These are phyloP conservation scores for Columba livia DNA, from an alignment of 2,113 vertebrate genomes.

Conservation along the genomic window DNA sequence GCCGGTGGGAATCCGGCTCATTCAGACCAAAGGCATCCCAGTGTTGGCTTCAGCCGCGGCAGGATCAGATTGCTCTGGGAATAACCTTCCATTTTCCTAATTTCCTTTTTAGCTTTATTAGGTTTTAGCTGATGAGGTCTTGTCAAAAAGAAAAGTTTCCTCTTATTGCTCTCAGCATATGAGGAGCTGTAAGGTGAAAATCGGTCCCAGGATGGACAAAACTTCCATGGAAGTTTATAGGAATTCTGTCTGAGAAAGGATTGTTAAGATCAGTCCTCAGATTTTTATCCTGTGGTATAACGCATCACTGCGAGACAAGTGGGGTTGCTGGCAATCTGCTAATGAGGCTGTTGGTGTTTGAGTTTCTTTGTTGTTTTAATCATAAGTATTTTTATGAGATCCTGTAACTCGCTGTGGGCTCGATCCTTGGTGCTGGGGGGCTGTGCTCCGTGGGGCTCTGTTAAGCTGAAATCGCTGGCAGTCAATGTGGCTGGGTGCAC, in stretches of 20 bases:
- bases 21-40: not conserved
- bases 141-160: slow-evolving; percentile 71
- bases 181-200: slow-evolving; percentile 48
- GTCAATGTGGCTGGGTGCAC: not conserved
- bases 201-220: not conserved
- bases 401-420: not conserved
- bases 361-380: not conserved
- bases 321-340: not conserved
- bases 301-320: not conserved
- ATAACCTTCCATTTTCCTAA: slow-evolving; percentile 67
- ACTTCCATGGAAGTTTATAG: slow-evolving; percentile 17
- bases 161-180: slow-evolving; percentile 15
- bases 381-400: not conserved
- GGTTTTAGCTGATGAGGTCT: slow-evolving; percentile 76
- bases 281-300: slow-evolving; percentile 29
- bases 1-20: not conserved
- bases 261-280: not conserved
- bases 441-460: accelerated
- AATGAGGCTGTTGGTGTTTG: not conserved
- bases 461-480: not conserved
- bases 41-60: not conserved
- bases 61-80: slow-evolving; percentile 61
- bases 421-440: accelerated
- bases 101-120: slow-evolving; percentile 76
- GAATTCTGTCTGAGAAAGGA: slow-evolving; percentile 16